Conservation (phyloP, 1,140 invertebrate genomes). For the Cyclina sinensis region DNA sequence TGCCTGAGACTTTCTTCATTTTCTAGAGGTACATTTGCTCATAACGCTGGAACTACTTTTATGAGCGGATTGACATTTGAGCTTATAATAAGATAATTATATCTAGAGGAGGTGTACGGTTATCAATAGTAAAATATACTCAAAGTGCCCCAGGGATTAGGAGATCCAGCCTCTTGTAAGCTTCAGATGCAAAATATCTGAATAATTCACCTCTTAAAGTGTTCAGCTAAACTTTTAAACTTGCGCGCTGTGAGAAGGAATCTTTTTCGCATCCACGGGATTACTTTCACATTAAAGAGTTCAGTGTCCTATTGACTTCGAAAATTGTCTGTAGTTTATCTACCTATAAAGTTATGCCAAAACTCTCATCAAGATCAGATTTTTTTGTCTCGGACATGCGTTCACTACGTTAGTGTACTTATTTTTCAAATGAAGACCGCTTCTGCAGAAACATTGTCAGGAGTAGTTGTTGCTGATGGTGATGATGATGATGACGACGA, state of each 20-base stretch:
- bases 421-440: no score
- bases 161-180: background rate
- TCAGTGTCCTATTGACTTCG: background rate
- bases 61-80: background rate
- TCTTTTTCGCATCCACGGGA: background rate
- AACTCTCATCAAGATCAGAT: no score
- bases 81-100: background rate
- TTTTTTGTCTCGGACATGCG: no score
- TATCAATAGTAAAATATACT: background rate
- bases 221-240: background rate
- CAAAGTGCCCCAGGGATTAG: background rate
- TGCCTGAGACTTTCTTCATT: background rate
- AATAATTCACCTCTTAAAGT: background rate
- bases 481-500: no score
- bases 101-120: background rate
- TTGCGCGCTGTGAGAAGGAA: background rate
- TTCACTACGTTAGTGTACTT: no score
- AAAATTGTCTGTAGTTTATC: no score
- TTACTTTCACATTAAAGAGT: constrained; percentile 27
- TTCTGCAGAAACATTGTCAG: no score
- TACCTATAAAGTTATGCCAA: no score
- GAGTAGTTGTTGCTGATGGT: no score
- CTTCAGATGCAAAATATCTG: background rate
- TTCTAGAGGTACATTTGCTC: background rate
- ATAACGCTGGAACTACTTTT: background rate